Percentiles rank a stretch among this genome's conserved stretches.
Evolutionary conservation across 2,113 vertebrate species (phyloP).

Genomic region (Sitta europaea): DNA sequence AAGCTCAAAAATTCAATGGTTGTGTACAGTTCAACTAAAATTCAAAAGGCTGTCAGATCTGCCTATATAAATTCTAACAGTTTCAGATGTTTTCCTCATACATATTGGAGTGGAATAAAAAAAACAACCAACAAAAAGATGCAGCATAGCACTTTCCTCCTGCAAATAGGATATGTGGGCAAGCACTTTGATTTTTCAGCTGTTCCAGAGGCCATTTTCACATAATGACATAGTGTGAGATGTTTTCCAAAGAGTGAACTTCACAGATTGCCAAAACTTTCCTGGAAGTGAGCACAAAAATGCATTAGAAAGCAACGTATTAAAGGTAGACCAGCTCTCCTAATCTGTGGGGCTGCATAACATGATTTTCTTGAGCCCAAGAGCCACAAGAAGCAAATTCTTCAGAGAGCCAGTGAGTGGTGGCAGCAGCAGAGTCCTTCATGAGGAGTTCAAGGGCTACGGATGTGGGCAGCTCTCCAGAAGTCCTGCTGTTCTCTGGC

Average conservation of each 20-base stretch:
- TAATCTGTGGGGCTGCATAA: not conserved
- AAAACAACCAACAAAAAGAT: not conserved
- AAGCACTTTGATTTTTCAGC: not conserved
- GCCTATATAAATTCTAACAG: not conserved
- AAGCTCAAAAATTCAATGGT: not conserved
- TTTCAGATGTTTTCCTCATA: not conserved
- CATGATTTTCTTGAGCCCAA: not conserved
- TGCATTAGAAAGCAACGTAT: not conserved
- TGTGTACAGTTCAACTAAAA: not conserved
- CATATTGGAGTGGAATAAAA: not conserved
- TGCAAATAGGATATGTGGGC: not conserved
- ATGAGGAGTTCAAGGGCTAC: not conserved
- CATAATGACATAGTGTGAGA: not conserved
- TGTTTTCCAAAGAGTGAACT: not conserved
- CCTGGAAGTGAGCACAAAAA: conserved; percentile 13
- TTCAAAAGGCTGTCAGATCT: not conserved
- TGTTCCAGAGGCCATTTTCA: not conserved
- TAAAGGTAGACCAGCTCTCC: not conserved
- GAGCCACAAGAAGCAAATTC: not conserved
- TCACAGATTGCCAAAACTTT: not conserved
- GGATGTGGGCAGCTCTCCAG: not conserved
- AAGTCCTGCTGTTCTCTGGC: not conserved
- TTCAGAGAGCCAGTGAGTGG: not conserved
- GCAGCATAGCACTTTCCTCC: not conserved
- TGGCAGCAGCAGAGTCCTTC: not conserved